Conservation (phyloP, 2,888 invertebrate species). For the Tyria jacobaeae region DNA sequence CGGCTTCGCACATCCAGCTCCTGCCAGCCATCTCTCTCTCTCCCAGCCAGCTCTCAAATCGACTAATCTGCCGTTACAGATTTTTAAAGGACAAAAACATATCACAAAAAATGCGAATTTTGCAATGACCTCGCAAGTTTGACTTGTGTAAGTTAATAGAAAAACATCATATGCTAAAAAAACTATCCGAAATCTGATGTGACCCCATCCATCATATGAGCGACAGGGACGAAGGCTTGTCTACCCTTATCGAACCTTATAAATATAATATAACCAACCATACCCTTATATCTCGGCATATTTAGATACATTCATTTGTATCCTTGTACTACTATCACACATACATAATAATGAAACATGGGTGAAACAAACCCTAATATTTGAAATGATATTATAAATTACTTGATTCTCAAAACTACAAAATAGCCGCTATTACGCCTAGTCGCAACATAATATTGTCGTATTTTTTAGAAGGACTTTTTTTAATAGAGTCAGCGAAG, state of each 20-base stretch:
- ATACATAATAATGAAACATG: slow-evolving; percentile 44
- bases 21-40: too few species aligned
- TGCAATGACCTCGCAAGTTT: slow-evolving; percentile 56
- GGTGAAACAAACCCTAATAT: too few species aligned
- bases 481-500: too few species aligned
- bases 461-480: too few species aligned
- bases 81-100: background rate
- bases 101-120: slow-evolving; percentile 17
- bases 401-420: too few species aligned
- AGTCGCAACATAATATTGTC: too few species aligned
- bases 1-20: too few species aligned
- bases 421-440: too few species aligned
- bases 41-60: too few species aligned
- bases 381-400: too few species aligned
- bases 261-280: slow-evolving; percentile 61
- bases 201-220: slow-evolving; percentile 78
- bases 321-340: slow-evolving; percentile 21
- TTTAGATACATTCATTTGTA: slow-evolving; percentile 53
- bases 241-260: slow-evolving; percentile 82
- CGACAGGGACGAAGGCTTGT: slow-evolving; percentile 80
- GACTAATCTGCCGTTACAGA: background rate
- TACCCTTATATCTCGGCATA: slow-evolving; percentile 46
- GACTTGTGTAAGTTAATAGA: slow-evolving; percentile 50
- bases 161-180: slow-evolving; percentile 71
- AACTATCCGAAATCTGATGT: slow-evolving; percentile 80